These are phyloP conservation scores for Meriones unguiculatus DNA, from an alignment of 2,113 vertebrate species.

Conservation along the genomic window DNA sequence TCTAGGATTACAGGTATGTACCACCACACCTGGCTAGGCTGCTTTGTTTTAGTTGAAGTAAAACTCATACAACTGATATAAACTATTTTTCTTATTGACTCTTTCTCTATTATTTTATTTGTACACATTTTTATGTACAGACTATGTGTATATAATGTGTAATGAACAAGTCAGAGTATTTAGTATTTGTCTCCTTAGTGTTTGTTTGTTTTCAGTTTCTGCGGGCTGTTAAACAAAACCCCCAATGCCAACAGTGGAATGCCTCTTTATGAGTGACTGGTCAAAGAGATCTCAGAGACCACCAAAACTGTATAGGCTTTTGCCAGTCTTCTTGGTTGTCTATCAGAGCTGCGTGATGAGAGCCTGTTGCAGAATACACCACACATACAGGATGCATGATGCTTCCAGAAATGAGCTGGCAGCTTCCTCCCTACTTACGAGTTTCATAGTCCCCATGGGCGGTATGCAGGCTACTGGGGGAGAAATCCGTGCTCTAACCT, in stretches of 20 bases:
- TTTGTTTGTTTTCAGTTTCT: background rate
- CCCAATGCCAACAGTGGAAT: background rate
- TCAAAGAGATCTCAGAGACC: background rate
- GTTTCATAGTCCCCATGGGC: background rate
- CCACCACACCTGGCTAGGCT: background rate
- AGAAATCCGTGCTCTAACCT: background rate
- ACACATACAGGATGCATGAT: background rate
- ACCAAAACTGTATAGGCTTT: background rate
- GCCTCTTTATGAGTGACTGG: too few relatives aligned
- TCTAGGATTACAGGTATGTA: background rate
- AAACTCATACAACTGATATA: background rate
- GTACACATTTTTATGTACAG: background rate
- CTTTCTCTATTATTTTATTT: background rate
- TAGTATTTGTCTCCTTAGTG: background rate
- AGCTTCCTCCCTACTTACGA: background rate
- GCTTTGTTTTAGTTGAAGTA: background rate
- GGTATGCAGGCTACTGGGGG: background rate
- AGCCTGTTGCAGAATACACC: background rate
- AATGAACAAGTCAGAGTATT: background rate
- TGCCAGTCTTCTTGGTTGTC: background rate
- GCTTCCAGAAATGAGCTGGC: background rate
- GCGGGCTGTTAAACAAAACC: background rate
- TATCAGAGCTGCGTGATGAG: background rate
- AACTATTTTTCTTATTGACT: background rate
- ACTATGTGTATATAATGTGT: too few relatives aligned